Evolutionary conservation across 2,888 invertebrate species (phyloP).

Genomic region (Synergus gifuensis): DNA sequence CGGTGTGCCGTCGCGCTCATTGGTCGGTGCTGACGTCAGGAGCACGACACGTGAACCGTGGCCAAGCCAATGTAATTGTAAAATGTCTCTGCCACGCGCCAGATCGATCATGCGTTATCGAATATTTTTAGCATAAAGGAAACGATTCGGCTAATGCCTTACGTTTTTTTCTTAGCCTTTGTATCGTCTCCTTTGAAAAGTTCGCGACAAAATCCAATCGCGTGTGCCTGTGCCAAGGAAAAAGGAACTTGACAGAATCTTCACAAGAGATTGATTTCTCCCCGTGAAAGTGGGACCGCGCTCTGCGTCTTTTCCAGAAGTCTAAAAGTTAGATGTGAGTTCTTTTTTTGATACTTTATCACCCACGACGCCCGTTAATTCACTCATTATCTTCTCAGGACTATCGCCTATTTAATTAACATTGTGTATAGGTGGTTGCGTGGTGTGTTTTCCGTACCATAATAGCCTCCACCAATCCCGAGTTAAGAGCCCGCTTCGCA

Average conservation of each 20-base stretch:
- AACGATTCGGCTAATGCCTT: no score
- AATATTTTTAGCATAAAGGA: no score
- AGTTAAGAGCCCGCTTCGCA: conserved; percentile 45
- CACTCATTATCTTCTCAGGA: conserved; percentile 62
- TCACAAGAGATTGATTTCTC: conserved; percentile 57
- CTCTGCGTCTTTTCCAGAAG: conserved; percentile 27
- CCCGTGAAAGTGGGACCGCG: conserved; percentile 57
- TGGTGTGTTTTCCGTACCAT: conserved; percentile 77
- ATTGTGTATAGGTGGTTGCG: conserved; percentile 75
- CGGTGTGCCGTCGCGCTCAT: conserved; percentile 70
- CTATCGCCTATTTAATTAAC: conserved; percentile 73
- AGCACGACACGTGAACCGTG: conserved; percentile 77
- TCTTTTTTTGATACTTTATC: conserved; percentile 10
- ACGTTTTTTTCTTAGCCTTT: conserved; percentile 48
- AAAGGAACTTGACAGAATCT: conserved; percentile 43
- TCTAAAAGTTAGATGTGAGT: conserved; percentile 53
- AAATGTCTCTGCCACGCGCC: conserved; percentile 76
- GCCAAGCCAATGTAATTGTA: conserved; percentile 69
- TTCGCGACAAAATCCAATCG: conserved; percentile 44
- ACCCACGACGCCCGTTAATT: conserved; percentile 63
- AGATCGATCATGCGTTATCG: conserved; percentile 68
- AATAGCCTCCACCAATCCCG: conserved; percentile 74
- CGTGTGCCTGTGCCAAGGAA: conserved; percentile 43
- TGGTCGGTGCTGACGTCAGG: conserved; percentile 79
- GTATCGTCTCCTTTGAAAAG: conserved; percentile 55